Conservation (phyloP, 2,797 vertebrate species). For the Rhodeus uyekii region DNA sequence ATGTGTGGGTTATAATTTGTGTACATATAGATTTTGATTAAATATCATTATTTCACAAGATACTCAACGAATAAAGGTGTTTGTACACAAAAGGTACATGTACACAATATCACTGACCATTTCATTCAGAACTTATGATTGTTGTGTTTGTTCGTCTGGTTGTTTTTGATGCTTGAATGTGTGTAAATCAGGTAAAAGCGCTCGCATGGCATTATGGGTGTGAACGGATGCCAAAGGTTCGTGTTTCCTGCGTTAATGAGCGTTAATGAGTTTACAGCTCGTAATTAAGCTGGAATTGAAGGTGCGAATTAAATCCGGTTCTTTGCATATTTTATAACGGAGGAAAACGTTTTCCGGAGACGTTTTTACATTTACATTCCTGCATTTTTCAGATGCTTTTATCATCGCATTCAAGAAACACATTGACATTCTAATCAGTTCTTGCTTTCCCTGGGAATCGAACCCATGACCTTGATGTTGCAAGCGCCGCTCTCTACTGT, state of each 20-base stretch:
- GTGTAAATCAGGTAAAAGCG: background rate
- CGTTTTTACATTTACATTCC: too few species aligned
- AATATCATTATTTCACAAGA: background rate
- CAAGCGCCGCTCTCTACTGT: too few species aligned
- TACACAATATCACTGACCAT: conserved; percentile 32
- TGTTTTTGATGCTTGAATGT: background rate
- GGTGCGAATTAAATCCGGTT: background rate
- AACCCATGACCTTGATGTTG: too few species aligned
- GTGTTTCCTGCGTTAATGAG: background rate
- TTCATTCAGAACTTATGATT: background rate
- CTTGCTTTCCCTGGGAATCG: too few species aligned
- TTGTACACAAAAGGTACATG: conserved; percentile 7
- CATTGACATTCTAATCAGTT: too few species aligned
- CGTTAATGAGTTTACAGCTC: conserved; percentile 19
- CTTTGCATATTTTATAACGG: background rate
- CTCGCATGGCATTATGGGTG: conserved; percentile 17
- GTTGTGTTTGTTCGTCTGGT: background rate
- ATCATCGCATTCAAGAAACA: too few species aligned
- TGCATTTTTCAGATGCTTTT: too few species aligned
- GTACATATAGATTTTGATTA: conserved; percentile 13
- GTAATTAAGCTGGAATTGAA: background rate
- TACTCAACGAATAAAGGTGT: background rate
- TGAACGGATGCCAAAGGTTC: conserved; percentile 27
- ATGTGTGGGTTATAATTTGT: conserved; percentile 70
- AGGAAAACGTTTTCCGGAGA: background rate